A percentile compares a stretch with the other conserved stretches of the same genome.
These are phyloP conservation scores for Lepilemur ruficaudatus DNA, from an alignment of 2,797 vertebrate genomes.

Conservation along the genomic window DNA sequence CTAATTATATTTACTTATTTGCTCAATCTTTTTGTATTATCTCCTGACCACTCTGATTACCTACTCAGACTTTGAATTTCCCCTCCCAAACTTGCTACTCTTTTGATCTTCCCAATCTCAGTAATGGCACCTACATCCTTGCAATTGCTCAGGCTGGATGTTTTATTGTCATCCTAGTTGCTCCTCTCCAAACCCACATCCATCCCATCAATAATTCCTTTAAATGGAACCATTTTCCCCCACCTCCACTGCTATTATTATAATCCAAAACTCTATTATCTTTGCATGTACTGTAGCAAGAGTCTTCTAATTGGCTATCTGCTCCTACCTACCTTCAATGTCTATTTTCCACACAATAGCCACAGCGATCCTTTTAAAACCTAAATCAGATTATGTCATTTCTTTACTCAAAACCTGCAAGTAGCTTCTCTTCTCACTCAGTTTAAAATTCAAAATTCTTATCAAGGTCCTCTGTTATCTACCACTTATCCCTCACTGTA, in stretches of 20 bases:
- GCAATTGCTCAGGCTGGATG: neutral
- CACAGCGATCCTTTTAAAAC: slow-evolving; percentile 18
- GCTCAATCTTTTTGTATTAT: neutral
- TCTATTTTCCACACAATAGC: neutral
- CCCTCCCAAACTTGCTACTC: neutral
- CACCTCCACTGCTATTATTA: neutral
- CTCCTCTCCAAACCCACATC: neutral
- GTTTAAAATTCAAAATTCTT: slow-evolving; percentile 29
- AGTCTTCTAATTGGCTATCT: neutral
- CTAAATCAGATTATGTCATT: neutral
- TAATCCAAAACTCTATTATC: neutral
- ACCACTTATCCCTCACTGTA: neutral
- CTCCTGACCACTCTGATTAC: neutral
- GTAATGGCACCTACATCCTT: neutral
- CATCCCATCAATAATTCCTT: neutral
- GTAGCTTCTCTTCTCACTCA: slow-evolving; percentile 16
- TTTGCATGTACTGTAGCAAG: neutral
- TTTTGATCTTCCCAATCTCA: neutral
- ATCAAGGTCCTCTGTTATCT: neutral
- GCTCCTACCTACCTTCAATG: neutral
- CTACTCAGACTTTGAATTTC: neutral
- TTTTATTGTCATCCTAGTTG: neutral
- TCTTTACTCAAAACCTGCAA: neutral
- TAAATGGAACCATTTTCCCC: neutral
- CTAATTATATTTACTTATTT: neutral